Conservation (phyloP, 2,797 vertebrate genomes). For the Cichlasoma orientale region DNA sequence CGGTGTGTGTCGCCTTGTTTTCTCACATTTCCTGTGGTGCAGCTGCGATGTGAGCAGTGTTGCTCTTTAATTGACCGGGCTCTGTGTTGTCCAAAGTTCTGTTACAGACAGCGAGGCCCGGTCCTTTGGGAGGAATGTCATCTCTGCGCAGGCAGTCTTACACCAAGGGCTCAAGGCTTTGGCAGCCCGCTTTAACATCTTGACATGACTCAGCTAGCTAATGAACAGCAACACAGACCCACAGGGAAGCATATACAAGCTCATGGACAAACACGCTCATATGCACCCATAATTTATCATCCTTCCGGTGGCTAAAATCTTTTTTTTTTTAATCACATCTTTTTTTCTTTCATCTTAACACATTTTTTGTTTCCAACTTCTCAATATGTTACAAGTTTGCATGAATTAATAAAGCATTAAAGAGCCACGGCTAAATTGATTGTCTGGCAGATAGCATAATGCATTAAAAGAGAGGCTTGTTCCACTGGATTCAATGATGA, state of each 20-base stretch:
- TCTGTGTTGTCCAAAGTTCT: constrained; percentile 41
- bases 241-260: constrained; percentile 21
- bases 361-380: neutral
- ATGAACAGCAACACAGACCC: constrained; percentile 61
- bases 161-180: constrained; percentile 51
- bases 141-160: constrained; percentile 38
- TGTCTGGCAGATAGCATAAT: constrained; percentile 16
- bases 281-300: neutral
- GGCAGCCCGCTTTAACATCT: constrained; percentile 60
- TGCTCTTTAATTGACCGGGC: constrained; percentile 56
- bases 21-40: constrained; percentile 35
- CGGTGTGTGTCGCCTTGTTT: constrained; percentile 19
- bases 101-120: constrained; percentile 44
- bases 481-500: constrained; percentile 2
- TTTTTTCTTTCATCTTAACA: neutral
- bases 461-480: neutral
- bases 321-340: neutral
- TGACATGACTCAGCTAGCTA: constrained; percentile 64
- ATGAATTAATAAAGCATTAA: constrained; percentile 19
- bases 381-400: neutral
- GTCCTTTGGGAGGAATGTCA: constrained; percentile 54
- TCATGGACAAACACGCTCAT: constrained; percentile 16
- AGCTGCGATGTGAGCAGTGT: constrained; percentile 35
- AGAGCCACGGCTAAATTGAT: neutral
- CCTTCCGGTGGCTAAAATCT: neutral